phyloP scores from a whole-genome alignment of 2,113 vertebrate species.

The Leuciscus idus region DNA sequence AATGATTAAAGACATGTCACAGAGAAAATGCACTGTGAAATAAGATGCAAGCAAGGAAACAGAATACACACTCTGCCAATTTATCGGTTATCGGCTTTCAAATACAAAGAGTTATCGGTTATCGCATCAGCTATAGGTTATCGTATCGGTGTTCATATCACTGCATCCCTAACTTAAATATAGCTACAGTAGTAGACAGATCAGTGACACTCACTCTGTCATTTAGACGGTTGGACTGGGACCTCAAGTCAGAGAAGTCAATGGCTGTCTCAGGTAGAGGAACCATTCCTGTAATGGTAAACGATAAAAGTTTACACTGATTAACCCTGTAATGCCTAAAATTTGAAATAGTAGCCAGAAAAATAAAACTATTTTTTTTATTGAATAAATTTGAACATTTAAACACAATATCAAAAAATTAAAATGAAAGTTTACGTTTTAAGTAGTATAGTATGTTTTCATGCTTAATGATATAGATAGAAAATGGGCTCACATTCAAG shows the following conservation, averaged over 20 bases:
- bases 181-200: background rate
- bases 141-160: too few relatives aligned
- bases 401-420: background rate
- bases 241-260: constrained; percentile 84
- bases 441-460: background rate
- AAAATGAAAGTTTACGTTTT: background rate
- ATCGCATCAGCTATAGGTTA: too few relatives aligned
- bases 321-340: background rate
- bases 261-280: constrained; percentile 82
- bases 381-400: background rate
- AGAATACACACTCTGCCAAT: too few relatives aligned
- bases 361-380: background rate
- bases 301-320: background rate
- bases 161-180: background rate
- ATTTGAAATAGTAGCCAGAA: background rate
- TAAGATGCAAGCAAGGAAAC: background rate
- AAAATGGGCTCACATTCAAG: background rate
- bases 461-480: background rate
- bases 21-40: background rate
- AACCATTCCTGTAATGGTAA: constrained; percentile 74
- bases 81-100: too few relatives aligned
- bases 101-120: too few relatives aligned
- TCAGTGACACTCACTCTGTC: constrained; percentile 77
- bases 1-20: background rate
- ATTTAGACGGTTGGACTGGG: constrained; percentile 82